Conservation (phyloP, 1,140 invertebrate genomes). For the Trichomalopsis sarcophagae region DNA sequence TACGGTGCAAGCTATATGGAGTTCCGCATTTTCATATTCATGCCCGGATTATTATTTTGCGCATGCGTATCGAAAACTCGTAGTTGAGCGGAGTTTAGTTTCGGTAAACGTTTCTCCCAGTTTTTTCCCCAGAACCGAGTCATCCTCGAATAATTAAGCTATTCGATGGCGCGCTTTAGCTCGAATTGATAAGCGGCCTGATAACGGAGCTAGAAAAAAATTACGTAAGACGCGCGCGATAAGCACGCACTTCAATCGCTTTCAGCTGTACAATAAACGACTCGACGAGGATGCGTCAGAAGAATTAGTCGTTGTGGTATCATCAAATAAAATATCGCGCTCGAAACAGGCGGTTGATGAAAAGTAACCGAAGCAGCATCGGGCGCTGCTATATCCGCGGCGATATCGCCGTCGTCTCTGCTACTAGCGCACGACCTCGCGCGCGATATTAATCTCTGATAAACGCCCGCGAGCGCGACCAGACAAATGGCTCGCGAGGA, state of each 20-base stretch:
- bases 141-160: slow-evolving; percentile 36
- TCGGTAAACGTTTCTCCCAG: not conserved
- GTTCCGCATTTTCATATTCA: no score
- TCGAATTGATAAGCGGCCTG: slow-evolving; percentile 40
- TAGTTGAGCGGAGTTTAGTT: not conserved
- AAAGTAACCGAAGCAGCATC: not conserved
- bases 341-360: not conserved
- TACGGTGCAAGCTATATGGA: no score
- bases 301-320: slow-evolving; percentile 10
- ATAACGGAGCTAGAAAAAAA: slow-evolving; percentile 43
- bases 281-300: not conserved
- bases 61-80: no score
- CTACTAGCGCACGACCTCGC: not conserved
- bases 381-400: not conserved
- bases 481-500: slow-evolving; percentile 70
- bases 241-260: slow-evolving; percentile 27
- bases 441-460: slow-evolving; percentile 45
- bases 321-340: not conserved
- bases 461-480: slow-evolving; percentile 1
- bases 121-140: not conserved
- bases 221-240: slow-evolving; percentile 29
- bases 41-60: not conserved
- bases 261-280: slow-evolving; percentile 4
- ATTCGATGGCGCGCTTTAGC: slow-evolving; percentile 25
- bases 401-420: not conserved